Evolutionary conservation across 2,888 invertebrate genomes (phyloP).

Genomic region (Plusia festucae): DNA sequence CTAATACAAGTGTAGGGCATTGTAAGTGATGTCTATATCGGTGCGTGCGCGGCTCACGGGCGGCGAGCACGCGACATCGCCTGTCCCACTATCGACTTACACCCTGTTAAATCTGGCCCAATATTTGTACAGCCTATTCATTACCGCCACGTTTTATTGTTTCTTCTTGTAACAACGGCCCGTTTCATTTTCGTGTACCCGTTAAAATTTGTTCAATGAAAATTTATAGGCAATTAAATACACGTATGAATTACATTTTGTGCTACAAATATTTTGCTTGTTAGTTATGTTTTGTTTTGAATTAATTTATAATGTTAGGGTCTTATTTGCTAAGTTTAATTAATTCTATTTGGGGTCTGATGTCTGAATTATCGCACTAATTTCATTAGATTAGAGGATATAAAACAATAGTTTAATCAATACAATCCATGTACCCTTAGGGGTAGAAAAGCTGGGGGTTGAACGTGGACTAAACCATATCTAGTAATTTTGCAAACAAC

Average conservation of each 20-base stretch:
- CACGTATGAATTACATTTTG: constrained; percentile 60
- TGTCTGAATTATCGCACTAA: background rate
- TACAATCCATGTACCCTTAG: too few relatives aligned
- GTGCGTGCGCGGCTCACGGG: constrained; percentile 73
- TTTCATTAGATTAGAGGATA: background rate
- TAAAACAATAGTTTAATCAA: background rate
- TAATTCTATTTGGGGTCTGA: constrained; percentile 10
- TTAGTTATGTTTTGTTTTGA: constrained; percentile 42
- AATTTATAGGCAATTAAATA: constrained; percentile 67
- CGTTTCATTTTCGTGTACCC: constrained; percentile 68
- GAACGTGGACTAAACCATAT: too few relatives aligned
- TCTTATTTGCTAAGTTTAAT: constrained; percentile 32
- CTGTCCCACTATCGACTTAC: constrained; percentile 86
- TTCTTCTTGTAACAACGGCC: constrained; percentile 73
- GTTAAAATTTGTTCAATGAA: constrained; percentile 76
- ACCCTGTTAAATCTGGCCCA: constrained; percentile 86
- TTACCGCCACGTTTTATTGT: constrained; percentile 83
- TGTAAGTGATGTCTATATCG: constrained; percentile 81
- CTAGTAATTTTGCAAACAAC: background rate
- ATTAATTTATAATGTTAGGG: constrained; percentile 44
- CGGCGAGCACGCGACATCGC: constrained; percentile 80
- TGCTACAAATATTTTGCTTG: constrained; percentile 55
- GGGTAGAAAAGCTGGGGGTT: too few relatives aligned
- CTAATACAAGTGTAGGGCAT: constrained; percentile 69
- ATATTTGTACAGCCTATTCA: constrained; percentile 87